These are phyloP conservation scores for Diplogasteroides magnus DNA, from an alignment of 1,140 invertebrate genomes.

Conservation along the genomic window DNA sequence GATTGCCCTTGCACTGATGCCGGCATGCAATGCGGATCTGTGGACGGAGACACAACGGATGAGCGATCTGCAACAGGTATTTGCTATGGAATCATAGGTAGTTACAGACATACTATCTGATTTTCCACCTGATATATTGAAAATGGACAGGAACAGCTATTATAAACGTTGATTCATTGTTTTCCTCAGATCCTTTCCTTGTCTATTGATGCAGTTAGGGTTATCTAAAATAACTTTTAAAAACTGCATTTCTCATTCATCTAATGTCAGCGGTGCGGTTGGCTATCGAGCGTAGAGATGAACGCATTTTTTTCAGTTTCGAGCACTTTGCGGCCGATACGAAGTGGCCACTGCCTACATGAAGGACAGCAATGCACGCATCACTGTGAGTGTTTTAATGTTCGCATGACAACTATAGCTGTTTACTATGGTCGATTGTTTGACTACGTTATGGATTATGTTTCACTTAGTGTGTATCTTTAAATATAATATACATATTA, in stretches of 20 bases:
- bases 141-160: too few species aligned
- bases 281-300: too few species aligned
- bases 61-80: slow-evolving; percentile 51
- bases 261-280: too few species aligned
- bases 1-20: too few species aligned
- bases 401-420: too few species aligned
- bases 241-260: too few species aligned
- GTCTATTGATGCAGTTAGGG: background rate
- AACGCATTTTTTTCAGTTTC: slow-evolving; percentile 39
- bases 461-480: background rate
- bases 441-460: too few species aligned
- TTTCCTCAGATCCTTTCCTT: slow-evolving; percentile 1
- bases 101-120: too few species aligned
- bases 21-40: too few species aligned
- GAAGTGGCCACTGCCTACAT: slow-evolving; percentile 51
- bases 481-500: background rate
- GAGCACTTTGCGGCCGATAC: slow-evolving; percentile 48
- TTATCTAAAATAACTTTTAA: background rate
- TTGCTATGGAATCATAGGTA: too few species aligned
- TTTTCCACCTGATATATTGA: slow-evolving; percentile 13
- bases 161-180: background rate
- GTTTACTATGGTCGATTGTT: too few species aligned
- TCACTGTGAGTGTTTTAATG: background rate
- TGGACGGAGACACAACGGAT: slow-evolving; percentile 53
- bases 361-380: slow-evolving; percentile 50